Percentiles rank a stretch among this genome's conserved stretches.
phyloP scores from a whole-genome alignment of 2,113 vertebrate species.

The Sialia sialis region DNA sequence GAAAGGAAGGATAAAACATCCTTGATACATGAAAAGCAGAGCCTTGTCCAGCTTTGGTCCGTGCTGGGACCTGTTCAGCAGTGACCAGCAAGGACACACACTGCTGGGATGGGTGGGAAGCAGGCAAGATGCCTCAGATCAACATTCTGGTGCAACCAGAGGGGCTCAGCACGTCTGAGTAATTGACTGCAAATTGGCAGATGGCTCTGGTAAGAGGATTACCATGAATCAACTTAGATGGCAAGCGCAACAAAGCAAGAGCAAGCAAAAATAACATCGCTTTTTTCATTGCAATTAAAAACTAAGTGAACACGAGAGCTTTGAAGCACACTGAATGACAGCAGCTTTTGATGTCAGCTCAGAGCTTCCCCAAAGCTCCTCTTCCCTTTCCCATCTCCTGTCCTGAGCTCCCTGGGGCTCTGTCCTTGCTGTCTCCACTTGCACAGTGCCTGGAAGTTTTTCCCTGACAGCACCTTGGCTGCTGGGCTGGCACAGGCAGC shows the following conservation, averaged over 20 bases:
- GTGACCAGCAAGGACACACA: background rate
- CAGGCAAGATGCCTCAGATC: background rate
- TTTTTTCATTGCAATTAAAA: background rate
- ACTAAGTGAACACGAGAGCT: background rate
- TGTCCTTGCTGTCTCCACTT: background rate
- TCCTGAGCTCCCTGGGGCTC: background rate
- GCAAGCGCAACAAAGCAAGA: background rate
- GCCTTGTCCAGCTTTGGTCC: background rate
- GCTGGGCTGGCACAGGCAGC: background rate
- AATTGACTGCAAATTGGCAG: conserved; percentile 16
- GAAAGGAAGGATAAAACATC: background rate
- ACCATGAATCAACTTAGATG: background rate
- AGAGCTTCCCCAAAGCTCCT: background rate
- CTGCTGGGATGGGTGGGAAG: background rate
- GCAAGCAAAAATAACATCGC: background rate
- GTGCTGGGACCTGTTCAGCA: background rate
- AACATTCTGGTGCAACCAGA: background rate
- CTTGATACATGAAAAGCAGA: background rate
- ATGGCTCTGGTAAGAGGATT: conserved; percentile 11
- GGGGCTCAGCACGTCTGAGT: background rate
- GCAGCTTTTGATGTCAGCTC: background rate
- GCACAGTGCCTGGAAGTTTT: background rate
- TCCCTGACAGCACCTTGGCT: background rate
- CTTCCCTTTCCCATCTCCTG: background rate
- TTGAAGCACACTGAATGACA: background rate